A percentile compares a stretch with the other conserved stretches of the same genome.
Conservation (phyloP, 2,797 vertebrate species). For the Melanotaenia pygmaea region DNA sequence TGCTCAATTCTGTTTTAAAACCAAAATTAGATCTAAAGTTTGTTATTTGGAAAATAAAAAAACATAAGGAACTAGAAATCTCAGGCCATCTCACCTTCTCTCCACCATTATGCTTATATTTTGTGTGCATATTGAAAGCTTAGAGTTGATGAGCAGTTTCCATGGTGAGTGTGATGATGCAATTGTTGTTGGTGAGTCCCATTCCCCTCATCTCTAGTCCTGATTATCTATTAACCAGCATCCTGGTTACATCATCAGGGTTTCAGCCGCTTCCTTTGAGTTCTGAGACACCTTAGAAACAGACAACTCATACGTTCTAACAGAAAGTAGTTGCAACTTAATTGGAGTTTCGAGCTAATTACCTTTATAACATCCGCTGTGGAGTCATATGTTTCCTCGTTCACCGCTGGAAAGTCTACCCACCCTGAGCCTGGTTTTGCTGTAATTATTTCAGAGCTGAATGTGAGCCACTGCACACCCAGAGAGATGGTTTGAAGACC, state of each 20-base stretch:
- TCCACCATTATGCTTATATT: slow-evolving; percentile 3
- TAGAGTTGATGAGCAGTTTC: slow-evolving; percentile 20
- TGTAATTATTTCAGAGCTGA: slow-evolving; percentile 45
- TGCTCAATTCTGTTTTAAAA: background rate
- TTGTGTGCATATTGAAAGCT: background rate
- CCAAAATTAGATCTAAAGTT: background rate
- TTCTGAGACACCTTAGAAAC: slow-evolving; percentile 27
- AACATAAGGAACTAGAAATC: background rate
- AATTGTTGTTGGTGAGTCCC: slow-evolving; percentile 48
- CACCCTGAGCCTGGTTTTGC: slow-evolving; percentile 7
- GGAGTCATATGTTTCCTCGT: slow-evolving; percentile 19
- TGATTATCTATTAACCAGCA: slow-evolving; percentile 60
- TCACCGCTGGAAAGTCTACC: slow-evolving; percentile 11
- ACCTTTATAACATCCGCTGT: background rate
- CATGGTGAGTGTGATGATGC: slow-evolving; percentile 38
- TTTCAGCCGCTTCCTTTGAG: slow-evolving; percentile 31
- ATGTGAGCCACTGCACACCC: slow-evolving; percentile 12
- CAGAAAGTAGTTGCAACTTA: background rate
- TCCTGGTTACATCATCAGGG: slow-evolving; percentile 54
- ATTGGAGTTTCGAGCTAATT: background rate
- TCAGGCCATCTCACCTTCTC: slow-evolving; percentile 11
- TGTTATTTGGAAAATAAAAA: background rate
- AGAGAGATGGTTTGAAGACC: slow-evolving; percentile 41
- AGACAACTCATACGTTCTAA: slow-evolving; percentile 7
- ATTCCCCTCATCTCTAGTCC: background rate